phyloP scores from a whole-genome alignment of 2,797 vertebrate species.

The Chromis chromis region DNA sequence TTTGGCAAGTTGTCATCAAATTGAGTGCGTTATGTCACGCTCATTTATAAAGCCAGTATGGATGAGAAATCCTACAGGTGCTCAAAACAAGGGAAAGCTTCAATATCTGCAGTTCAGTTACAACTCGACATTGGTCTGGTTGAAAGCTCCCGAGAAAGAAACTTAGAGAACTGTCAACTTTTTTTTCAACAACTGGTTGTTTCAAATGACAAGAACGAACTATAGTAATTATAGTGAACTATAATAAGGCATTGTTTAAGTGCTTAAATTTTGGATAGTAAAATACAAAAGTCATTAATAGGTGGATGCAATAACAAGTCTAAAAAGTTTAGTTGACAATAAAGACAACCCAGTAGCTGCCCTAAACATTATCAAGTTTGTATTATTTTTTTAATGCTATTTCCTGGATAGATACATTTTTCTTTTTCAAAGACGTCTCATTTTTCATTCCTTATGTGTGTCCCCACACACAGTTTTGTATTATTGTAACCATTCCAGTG shows the following conservation, averaged over 20 bases:
- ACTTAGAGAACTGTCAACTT: neutral
- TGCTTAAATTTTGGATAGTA: neutral
- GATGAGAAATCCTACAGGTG: neutral
- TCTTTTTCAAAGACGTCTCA: no score
- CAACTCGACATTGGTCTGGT: neutral
- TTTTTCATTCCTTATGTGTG: slow-evolving; percentile 24
- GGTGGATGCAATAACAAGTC: neutral
- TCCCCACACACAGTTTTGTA: slow-evolving; percentile 12
- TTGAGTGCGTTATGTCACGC: neutral
- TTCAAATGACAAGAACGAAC: neutral
- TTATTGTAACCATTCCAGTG: slow-evolving; percentile 6
- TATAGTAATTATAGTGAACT: neutral
- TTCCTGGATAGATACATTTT: neutral
- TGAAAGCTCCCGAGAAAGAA: neutral
- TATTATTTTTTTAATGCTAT: neutral
- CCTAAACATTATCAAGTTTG: neutral
- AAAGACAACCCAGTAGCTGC: neutral
- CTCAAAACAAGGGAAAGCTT: neutral
- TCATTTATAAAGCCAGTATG: neutral
- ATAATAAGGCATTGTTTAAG: neutral
- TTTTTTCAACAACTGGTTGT: neutral
- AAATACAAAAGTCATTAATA: neutral
- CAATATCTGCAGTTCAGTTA: neutral
- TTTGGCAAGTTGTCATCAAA: neutral
- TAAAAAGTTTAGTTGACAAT: neutral